These are phyloP conservation scores for Ectemnius lituratus DNA, from an alignment of 2,888 invertebrate species.

Conservation along the genomic window DNA sequence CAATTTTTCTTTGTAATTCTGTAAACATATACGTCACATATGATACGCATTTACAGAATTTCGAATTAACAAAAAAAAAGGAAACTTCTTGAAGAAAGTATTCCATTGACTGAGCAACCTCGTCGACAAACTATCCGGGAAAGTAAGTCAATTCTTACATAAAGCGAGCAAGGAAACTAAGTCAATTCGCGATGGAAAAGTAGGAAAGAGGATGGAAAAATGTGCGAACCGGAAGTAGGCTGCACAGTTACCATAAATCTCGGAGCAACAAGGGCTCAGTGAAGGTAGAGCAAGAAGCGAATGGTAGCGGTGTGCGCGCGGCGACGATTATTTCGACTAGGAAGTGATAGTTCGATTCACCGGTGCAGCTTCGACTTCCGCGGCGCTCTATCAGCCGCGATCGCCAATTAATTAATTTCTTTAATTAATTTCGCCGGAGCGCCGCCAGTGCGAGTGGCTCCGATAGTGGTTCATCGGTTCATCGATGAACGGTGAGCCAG, in stretches of 20 bases:
- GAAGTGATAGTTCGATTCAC: slow-evolving; percentile 8
- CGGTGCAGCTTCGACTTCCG: slow-evolving; percentile 17
- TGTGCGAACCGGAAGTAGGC: background rate
- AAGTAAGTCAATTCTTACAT: too few species aligned
- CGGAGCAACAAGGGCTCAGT: background rate
- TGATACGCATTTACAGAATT: too few species aligned
- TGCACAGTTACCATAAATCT: background rate
- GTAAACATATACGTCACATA: too few species aligned
- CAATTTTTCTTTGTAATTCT: too few species aligned
- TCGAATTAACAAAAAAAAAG: too few species aligned
- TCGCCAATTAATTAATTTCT: slow-evolving; percentile 47
- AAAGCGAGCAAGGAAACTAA: too few species aligned
- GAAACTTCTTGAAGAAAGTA: too few species aligned
- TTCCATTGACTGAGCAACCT: too few species aligned
- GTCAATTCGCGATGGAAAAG: background rate
- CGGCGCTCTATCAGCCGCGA: slow-evolving; percentile 16
- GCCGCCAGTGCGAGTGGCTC: too few species aligned
- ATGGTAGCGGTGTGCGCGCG: background rate
- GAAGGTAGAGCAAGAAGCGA: background rate
- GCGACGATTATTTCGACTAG: slow-evolving; percentile 7
- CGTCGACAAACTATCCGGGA: too few species aligned
- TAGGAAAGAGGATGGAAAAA: background rate
- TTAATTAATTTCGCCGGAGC: slow-evolving; percentile 18
- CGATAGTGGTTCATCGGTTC: too few species aligned
- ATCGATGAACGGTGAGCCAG: slow-evolving; percentile 27